A percentile compares a stretch with the other conserved stretches of the same genome.
These are phyloP conservation scores for Bombus superbus DNA, from an alignment of 1,140 invertebrate genomes.

Conservation along the genomic window DNA sequence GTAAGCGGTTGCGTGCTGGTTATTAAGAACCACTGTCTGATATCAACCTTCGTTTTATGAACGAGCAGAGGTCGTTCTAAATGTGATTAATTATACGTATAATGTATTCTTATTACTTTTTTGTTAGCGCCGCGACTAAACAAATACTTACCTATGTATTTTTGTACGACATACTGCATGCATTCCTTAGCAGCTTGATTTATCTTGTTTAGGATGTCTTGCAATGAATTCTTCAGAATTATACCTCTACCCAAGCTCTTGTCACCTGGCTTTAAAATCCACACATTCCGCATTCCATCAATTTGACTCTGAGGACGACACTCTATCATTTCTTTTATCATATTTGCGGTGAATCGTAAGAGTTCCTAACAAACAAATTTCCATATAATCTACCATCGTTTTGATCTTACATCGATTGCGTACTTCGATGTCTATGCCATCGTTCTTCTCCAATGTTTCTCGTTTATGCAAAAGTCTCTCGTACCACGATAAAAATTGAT, in stretches of 20 bases:
- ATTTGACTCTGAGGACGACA: slow-evolving; percentile 87
- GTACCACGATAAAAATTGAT: slow-evolving; percentile 57
- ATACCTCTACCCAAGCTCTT: slow-evolving; percentile 96
- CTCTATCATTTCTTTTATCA: slow-evolving; percentile 84
- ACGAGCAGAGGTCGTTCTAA: slow-evolving; percentile 92
- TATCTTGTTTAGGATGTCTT: slow-evolving; percentile 91
- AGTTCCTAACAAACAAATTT: slow-evolving; percentile 44
- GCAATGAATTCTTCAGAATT: slow-evolving; percentile 92
- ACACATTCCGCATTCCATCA: slow-evolving; percentile 94
- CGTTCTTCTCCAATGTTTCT: slow-evolving; percentile 35
- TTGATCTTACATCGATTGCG: background rate
- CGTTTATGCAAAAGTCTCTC: slow-evolving; percentile 37
- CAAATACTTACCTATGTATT: slow-evolving; percentile 92
- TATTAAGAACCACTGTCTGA: slow-evolving; percentile 96
- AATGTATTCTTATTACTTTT: background rate
- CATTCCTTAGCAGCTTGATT: slow-evolving; percentile 86
- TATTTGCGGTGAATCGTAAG: slow-evolving; percentile 73
- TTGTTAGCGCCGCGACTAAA: background rate
- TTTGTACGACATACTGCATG: slow-evolving; percentile 95
- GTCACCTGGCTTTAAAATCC: slow-evolving; percentile 98
- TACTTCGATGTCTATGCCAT: slow-evolving; percentile 49
- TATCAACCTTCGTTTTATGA: slow-evolving; percentile 96
- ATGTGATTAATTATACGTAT: slow-evolving; percentile 48
- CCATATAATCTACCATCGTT: background rate
- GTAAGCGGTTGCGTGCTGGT: slow-evolving; percentile 94